A percentile compares a stretch with the other conserved stretches of the same genome.
These are phyloP conservation scores for Zosterops hypoxanthus DNA, from an alignment of 2,113 vertebrate species.

Conservation along the genomic window DNA sequence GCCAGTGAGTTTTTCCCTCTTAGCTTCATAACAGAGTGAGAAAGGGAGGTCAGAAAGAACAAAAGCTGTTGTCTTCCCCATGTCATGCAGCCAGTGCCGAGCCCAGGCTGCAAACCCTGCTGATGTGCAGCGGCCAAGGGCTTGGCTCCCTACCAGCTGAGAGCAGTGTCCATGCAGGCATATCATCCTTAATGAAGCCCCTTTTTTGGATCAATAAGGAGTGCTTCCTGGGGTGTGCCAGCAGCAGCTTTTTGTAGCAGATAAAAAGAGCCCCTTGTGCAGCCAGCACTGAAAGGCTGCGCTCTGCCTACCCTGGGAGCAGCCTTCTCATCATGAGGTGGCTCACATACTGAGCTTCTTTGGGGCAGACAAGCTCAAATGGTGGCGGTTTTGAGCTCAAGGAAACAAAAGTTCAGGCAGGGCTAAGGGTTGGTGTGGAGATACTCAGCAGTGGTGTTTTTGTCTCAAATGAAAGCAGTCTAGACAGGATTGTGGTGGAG, in stretches of 20 bases:
- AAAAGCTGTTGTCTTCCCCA: background rate
- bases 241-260: background rate
- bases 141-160: background rate
- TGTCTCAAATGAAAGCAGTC: background rate
- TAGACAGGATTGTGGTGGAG: background rate
- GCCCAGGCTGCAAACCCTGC: background rate
- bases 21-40: background rate
- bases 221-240: accelerated
- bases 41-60: background rate
- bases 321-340: background rate
- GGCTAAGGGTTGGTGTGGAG: background rate
- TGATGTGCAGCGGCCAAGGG: accelerated
- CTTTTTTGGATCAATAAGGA: accelerated
- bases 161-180: background rate
- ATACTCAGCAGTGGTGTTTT: background rate
- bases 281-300: accelerated
- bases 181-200: background rate
- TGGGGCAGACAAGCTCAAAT: accelerated
- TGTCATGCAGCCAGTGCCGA: accelerated
- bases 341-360: background rate
- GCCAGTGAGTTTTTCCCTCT: background rate
- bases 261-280: background rate
- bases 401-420: background rate
- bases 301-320: accelerated
- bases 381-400: accelerated